These are phyloP conservation scores for Portunus trituberculatus DNA, from an alignment of 1,140 invertebrate species.

Conservation along the genomic window DNA sequence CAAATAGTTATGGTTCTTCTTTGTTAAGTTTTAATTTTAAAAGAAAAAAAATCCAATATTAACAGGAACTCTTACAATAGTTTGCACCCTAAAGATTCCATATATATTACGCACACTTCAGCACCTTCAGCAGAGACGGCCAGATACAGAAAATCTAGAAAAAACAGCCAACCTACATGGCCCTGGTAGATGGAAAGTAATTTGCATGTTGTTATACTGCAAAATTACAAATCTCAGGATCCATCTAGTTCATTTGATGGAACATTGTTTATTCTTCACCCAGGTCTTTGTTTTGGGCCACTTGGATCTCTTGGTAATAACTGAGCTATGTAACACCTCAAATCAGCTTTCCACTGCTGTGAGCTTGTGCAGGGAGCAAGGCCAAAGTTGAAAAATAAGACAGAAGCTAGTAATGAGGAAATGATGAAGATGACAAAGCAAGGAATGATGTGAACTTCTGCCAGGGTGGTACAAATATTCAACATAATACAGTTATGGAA, in stretches of 20 bases:
- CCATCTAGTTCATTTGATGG: neutral
- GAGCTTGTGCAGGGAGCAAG: neutral
- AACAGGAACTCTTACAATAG: slow-evolving; percentile 53
- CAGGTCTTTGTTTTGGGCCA: neutral
- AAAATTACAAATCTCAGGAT: neutral
- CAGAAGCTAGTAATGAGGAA: neutral
- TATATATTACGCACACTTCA: slow-evolving; percentile 43
- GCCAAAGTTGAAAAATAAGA: neutral
- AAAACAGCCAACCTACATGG: neutral
- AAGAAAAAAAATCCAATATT: slow-evolving; percentile 57
- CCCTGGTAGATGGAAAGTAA: neutral
- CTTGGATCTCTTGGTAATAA: neutral
- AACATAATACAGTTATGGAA: neutral
- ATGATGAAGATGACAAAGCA: neutral
- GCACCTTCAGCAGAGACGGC: slow-evolving; percentile 32
- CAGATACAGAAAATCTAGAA: neutral
- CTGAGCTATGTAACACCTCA: neutral
- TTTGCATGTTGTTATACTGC: neutral
- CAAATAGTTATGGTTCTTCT: neutral
- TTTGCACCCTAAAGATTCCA: slow-evolving; percentile 51
- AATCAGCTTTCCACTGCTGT: neutral
- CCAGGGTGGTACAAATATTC: neutral
- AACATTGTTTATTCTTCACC: neutral
- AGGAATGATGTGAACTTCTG: neutral
- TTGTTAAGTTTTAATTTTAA: slow-evolving; percentile 35